Percentiles rank a stretch among this genome's conserved stretches.
These are phyloP conservation scores for Apoda limacodes DNA, from an alignment of 2,888 invertebrate species.

Conservation along the genomic window DNA sequence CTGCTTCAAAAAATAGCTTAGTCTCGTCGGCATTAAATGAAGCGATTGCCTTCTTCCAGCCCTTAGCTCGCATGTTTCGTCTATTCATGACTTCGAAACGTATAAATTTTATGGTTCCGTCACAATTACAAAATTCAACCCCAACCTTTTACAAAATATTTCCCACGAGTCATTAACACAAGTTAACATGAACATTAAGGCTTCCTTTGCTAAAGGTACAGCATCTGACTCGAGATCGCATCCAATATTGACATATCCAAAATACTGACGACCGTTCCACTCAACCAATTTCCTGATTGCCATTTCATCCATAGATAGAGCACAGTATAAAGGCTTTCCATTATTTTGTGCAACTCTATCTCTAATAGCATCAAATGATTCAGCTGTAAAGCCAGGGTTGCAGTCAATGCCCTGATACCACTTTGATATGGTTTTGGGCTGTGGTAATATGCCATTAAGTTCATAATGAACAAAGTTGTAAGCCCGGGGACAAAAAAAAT, in stretches of 20 bases:
- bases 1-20: constrained; percentile 1
- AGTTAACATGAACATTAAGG: constrained; percentile 14
- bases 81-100: constrained; percentile 5
- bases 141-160: constrained; percentile 13
- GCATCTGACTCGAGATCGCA: constrained; percentile 10
- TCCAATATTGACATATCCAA: constrained; percentile 27
- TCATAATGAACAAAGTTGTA: no score
- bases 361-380: constrained; percentile 1
- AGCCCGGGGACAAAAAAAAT: no score
- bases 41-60: neutral
- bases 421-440: constrained; percentile 5
- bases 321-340: constrained; percentile 12
- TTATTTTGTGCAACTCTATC: constrained; percentile 1
- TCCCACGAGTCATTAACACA: constrained; percentile 13
- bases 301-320: constrained; percentile 26
- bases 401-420: constrained; percentile 5
- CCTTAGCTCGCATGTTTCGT: constrained; percentile 4
- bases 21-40: constrained; percentile 1
- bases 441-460: no score
- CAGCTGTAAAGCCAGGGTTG: constrained; percentile 5
- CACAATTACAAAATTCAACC: constrained; percentile 4
- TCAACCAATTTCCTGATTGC: constrained; percentile 19
- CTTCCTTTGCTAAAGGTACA: constrained; percentile 11
- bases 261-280: constrained; percentile 26
- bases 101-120: neutral